These are phyloP conservation scores for Mellivora capensis DNA, from an alignment of 2,113 vertebrate genomes.

Conservation along the genomic window DNA sequence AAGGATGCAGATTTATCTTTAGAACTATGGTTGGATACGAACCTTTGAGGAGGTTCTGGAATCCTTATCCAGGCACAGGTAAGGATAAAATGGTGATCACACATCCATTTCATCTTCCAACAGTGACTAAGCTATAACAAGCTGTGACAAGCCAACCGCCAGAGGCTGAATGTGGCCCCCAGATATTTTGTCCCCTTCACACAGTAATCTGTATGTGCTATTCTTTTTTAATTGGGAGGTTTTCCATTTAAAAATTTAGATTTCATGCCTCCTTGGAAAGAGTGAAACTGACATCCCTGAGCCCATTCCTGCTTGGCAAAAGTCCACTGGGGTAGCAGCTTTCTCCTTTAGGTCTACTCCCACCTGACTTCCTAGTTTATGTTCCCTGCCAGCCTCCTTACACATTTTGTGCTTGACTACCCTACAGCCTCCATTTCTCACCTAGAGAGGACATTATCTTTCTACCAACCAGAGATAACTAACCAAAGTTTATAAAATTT, in stretches of 20 bases:
- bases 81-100: background rate
- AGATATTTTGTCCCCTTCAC: background rate
- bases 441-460: background rate
- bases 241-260: background rate
- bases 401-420: background rate
- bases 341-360: background rate
- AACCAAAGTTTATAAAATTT: background rate
- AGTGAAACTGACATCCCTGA: background rate
- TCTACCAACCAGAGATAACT: background rate
- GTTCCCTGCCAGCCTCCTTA: background rate
- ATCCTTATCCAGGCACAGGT: background rate
- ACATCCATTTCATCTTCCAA: background rate
- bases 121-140: background rate
- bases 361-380: background rate
- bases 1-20: background rate
- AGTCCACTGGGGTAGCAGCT: accelerated
- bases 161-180: background rate
- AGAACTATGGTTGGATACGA: background rate
- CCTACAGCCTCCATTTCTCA: background rate
- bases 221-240: background rate
- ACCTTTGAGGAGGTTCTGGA: background rate
- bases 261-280: background rate
- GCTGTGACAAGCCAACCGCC: background rate
- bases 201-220: background rate
- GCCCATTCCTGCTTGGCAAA: background rate